Evolutionary conservation across 2,113 vertebrate species (phyloP).

Genomic region (Nycticryphes semicollaris): DNA sequence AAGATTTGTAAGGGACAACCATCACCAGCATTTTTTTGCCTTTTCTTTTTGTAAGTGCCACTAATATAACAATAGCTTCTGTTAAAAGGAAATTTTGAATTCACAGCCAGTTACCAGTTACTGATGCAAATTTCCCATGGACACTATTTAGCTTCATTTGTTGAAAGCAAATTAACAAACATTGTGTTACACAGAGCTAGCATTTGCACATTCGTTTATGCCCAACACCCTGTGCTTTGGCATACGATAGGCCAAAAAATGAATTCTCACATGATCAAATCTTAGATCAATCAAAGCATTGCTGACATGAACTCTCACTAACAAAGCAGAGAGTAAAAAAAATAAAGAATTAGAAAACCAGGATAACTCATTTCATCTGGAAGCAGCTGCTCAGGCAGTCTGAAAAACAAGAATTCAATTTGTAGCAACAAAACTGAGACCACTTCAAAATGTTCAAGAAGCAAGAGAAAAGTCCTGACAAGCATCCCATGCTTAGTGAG

Average conservation of each 20-base stretch:
- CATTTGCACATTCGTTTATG: background rate
- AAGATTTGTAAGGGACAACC: background rate
- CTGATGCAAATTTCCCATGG: background rate
- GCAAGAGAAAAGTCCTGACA: background rate
- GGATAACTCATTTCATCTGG: background rate
- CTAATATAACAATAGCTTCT: background rate
- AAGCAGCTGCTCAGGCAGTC: background rate
- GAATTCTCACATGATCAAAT: background rate
- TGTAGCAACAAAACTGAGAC: background rate
- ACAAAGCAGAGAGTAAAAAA: background rate
- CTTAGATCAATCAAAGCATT: background rate
- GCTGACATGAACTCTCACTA: background rate
- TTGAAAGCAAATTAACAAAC: background rate
- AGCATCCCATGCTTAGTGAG: background rate
- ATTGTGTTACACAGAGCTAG: background rate
- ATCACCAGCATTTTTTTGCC: background rate
- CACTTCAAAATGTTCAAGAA: background rate
- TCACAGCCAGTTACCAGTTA: background rate
- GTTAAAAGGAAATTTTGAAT: background rate
- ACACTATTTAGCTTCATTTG: background rate
- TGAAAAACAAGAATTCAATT: background rate
- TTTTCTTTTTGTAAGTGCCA: background rate
- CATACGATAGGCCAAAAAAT: fast-evolving
- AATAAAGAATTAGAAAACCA: background rate
- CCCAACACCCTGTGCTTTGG: background rate